These are phyloP conservation scores for Tragelaphus buxtoni DNA, from an alignment of 2,113 vertebrate species.

Conservation along the genomic window DNA sequence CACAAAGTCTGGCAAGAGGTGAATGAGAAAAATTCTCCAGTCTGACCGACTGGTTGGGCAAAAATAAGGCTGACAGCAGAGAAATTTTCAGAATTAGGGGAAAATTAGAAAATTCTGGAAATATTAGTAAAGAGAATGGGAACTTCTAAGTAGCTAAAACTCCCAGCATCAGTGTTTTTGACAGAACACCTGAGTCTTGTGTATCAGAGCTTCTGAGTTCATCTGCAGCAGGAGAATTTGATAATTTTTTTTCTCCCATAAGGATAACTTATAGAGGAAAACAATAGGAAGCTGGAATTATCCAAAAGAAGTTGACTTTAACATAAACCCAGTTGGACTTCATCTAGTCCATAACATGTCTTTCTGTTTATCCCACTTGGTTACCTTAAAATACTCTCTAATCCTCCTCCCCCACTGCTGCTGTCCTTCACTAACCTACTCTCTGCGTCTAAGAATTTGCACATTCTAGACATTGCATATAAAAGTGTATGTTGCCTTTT, in stretches of 20 bases:
- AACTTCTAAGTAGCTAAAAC: background rate
- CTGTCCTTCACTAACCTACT: background rate
- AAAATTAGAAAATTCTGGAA: background rate
- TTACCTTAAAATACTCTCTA: background rate
- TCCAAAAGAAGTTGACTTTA: constrained; percentile 7
- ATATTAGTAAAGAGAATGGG: background rate
- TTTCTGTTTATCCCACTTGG: background rate
- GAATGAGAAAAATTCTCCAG: background rate
- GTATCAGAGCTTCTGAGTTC: background rate
- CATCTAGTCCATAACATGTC: background rate
- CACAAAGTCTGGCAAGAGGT: background rate
- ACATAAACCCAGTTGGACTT: background rate
- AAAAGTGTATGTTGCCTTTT: background rate
- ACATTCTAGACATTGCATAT: background rate
- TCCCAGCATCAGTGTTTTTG: background rate
- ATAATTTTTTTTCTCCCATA: background rate
- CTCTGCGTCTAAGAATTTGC: background rate
- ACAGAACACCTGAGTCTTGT: background rate
- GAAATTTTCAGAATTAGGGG: background rate
- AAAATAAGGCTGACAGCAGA: background rate
- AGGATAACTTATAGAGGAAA: background rate
- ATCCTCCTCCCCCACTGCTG: background rate
- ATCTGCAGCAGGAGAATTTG: background rate
- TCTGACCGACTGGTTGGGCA: no score
- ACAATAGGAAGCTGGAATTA: background rate